Conservation (phyloP, 2,113 vertebrate genomes). For the Cebidichthys violaceus region DNA sequence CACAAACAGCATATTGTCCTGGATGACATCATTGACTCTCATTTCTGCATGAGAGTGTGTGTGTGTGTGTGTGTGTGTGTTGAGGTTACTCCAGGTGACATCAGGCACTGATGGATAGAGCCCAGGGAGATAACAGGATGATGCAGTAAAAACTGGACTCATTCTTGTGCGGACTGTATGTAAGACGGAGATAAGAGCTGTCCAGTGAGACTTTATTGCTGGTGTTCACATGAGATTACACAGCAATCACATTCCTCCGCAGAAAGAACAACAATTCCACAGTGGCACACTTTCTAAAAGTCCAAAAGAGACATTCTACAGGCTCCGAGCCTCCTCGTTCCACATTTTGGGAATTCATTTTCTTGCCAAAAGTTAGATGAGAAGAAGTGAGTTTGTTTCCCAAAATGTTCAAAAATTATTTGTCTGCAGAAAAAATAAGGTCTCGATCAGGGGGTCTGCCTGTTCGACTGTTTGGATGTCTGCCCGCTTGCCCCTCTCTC, state of each 20-base stretch:
- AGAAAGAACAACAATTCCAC: constrained; percentile 14
- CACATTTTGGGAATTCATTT: not conserved
- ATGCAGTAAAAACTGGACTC: constrained; percentile 5
- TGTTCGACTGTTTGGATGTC: constrained; percentile 36
- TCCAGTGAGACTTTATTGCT: constrained; percentile 10
- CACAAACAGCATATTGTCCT: constrained; percentile 71
- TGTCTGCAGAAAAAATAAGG: constrained; percentile 10
- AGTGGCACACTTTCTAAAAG: not conserved
- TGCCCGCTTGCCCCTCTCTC: constrained; percentile 17
- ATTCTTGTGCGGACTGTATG: not conserved
- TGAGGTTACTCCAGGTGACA: constrained; percentile 50
- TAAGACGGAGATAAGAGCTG: not conserved
- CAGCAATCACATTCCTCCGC: constrained; percentile 7
- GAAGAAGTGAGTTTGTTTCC: constrained; percentile 12
- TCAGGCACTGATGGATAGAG: constrained; percentile 35
- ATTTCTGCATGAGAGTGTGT: constrained; percentile 41
- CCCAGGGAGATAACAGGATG: constrained; percentile 28
- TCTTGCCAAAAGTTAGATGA: not conserved
- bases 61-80: not conserved
- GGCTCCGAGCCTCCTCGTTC: not conserved
- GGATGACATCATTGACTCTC: constrained; percentile 64
- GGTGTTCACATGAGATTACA: constrained; percentile 30
- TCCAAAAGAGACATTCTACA: constrained; percentile 12
- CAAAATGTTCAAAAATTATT: constrained; percentile 20
- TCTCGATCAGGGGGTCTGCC: constrained; percentile 23